Evolutionary conservation across 2,797 vertebrate genomes (phyloP).

Genomic region (Amblyopsis hoosieri): DNA sequence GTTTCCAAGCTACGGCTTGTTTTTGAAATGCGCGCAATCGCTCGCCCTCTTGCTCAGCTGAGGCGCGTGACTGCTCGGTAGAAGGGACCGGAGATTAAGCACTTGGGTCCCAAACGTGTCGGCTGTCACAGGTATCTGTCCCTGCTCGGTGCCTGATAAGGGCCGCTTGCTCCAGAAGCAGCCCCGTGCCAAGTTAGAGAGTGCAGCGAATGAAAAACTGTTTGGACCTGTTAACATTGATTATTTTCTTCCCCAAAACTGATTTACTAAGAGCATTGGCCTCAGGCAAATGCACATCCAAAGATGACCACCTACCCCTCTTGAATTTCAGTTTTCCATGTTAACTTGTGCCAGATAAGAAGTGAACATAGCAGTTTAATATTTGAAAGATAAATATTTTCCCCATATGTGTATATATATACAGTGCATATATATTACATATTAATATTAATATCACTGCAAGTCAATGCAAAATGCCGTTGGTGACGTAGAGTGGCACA

Average conservation of each 20-base stretch:
- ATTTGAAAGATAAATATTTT: too few relatives aligned
- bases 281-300: slow-evolving; percentile 27
- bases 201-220: slow-evolving; percentile 31
- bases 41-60: slow-evolving; percentile 29
- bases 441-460: too few relatives aligned
- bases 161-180: slow-evolving; percentile 56
- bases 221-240: slow-evolving; percentile 32
- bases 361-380: too few relatives aligned
- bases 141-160: slow-evolving; percentile 64
- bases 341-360: too few relatives aligned
- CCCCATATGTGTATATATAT: too few relatives aligned
- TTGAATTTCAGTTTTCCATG: neutral
- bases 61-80: slow-evolving; percentile 60
- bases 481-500: too few relatives aligned
- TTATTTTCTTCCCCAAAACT: slow-evolving; percentile 39
- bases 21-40: slow-evolving; percentile 46
- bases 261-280: slow-evolving; percentile 40
- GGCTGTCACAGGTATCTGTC: slow-evolving; percentile 70
- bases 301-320: slow-evolving; percentile 4
- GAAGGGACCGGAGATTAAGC: slow-evolving; percentile 72
- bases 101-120: slow-evolving; percentile 64
- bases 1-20: neutral
- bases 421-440: too few relatives aligned
- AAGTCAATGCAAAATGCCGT: too few relatives aligned
- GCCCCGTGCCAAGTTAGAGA: slow-evolving; percentile 37